Conservation (phyloP, 2,113 vertebrate species). For the Mobula birostris region DNA sequence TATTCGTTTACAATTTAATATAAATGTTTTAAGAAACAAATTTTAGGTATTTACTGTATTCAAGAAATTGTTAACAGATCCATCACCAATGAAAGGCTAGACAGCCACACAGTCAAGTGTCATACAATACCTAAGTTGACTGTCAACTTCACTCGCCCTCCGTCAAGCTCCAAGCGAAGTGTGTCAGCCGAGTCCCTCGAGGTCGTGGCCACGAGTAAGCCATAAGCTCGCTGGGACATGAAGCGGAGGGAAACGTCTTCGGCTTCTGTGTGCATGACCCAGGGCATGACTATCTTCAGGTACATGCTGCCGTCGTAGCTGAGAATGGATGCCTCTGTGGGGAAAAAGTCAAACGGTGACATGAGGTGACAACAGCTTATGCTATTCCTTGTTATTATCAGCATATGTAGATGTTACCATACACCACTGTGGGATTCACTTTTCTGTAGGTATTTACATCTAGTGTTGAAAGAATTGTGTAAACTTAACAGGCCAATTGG, state of each 20-base stretch:
- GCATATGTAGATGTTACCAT: too few relatives aligned
- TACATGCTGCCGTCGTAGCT: slow-evolving; percentile 96
- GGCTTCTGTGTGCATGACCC: slow-evolving; percentile 87
- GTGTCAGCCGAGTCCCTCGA: slow-evolving; percentile 90
- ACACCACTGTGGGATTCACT: too few relatives aligned
- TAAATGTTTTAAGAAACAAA: neutral
- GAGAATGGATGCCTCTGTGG: slow-evolving; percentile 84
- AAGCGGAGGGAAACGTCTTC: slow-evolving; percentile 95
- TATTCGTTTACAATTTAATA: neutral
- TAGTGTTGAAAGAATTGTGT: neutral
- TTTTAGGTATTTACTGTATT: neutral
- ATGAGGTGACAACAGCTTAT: neutral
- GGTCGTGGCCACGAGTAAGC: slow-evolving; percentile 85
- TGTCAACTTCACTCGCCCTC: slow-evolving; percentile 88
- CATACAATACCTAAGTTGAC: slow-evolving; percentile 96
- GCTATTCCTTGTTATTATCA: neutral
- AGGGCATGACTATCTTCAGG: slow-evolving; percentile 91
- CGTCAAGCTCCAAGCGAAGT: slow-evolving; percentile 83
- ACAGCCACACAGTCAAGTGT: slow-evolving; percentile 51
- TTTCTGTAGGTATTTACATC: neutral
- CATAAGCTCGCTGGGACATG: slow-evolving; percentile 90
- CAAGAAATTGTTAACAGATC: neutral
- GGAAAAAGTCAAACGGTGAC: neutral
- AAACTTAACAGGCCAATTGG: neutral
- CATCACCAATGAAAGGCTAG: neutral